Evolutionary conservation across 2,113 vertebrate species (phyloP), one percentile per base, ranked within the genome.

Genomic region (Esox niger): DNA sequence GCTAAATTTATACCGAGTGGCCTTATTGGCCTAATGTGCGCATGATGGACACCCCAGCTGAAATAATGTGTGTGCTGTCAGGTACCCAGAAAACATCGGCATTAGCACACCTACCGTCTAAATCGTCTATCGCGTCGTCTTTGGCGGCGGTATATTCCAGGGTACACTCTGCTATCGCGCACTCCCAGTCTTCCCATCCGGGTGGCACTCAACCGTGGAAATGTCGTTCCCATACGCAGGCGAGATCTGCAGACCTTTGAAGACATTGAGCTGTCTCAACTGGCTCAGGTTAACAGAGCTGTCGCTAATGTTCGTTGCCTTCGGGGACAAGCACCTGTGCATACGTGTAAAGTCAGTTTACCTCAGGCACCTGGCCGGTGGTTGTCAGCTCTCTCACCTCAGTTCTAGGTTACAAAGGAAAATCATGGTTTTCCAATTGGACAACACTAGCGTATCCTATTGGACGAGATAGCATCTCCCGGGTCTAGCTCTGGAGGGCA

Each of bases 1-100:
- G 78, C 84, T 86, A 79, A 77, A 88, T 85, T 81, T 88, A 86
- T 77, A 79, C 52, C 29, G 73, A 65, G 75, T 58, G 68, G 71
- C 38, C 38, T 43, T 43, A 17, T 15, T 15, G 38, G 38, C 38
- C 82, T 82, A 66, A 64, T 64, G 62, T 71, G 29, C 66, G 20
- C 33, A 17, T 84, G 84, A 88, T 76, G 54, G 80, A 82, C 56
- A 57, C 59, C 68, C 73, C 56, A 71, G 80, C 79, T 85, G 82
- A 87, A 82, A 79, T 73, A 84, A 79, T 85, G 80, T 81, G 46
- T 20, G 56, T 23, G 10, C 29, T 66, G 71, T 20, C 56, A 30
- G 11, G 17, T 13, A 29, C 10, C 30, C 26, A 56, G 20, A 23
- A 27, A 15, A 10, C 2, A 43, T 10, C 38, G 3, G 38, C 47